Evolutionary conservation across 1,140 invertebrate species (phyloP).

Genomic region (Whitmania pigra): DNA sequence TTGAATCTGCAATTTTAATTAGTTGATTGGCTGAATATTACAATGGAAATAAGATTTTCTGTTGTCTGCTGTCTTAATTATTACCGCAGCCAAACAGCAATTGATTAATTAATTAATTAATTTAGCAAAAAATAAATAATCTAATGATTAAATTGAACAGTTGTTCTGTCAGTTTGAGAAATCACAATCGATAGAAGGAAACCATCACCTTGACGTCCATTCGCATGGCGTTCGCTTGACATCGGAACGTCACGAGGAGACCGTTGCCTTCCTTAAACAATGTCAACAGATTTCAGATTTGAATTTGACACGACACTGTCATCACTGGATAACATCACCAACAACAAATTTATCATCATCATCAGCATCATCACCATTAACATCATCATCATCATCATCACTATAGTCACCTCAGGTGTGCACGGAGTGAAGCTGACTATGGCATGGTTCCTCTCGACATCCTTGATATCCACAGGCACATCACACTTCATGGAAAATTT

Average conservation of each 20-base stretch:
- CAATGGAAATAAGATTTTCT: too few species aligned
- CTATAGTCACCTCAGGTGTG: slow-evolving; percentile 49
- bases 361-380: neutral
- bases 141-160: too few species aligned
- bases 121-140: too few species aligned
- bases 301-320: neutral
- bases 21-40: too few species aligned
- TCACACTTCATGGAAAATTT: slow-evolving; percentile 49
- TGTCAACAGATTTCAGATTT: slow-evolving; percentile 18
- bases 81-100: too few species aligned
- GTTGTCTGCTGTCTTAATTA: too few species aligned
- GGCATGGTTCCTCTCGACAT: slow-evolving; percentile 73
- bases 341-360: neutral
- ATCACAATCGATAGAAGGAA: too few species aligned
- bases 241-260: slow-evolving; percentile 67
- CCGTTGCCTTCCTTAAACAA: slow-evolving; percentile 55
- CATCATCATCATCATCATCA: neutral
- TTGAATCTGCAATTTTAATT: slow-evolving; percentile 38
- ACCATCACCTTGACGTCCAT: slow-evolving; percentile 54
- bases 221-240: slow-evolving; percentile 70
- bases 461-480: slow-evolving; percentile 64
- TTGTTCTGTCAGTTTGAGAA: too few species aligned
- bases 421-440: slow-evolving; percentile 66
- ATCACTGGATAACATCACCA: neutral
- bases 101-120: too few species aligned